Percentiles rank a stretch among this genome's conserved stretches.
Conservation (phyloP, 2,888 invertebrate species). For the Caenorhabditis auriculariae region DNA sequence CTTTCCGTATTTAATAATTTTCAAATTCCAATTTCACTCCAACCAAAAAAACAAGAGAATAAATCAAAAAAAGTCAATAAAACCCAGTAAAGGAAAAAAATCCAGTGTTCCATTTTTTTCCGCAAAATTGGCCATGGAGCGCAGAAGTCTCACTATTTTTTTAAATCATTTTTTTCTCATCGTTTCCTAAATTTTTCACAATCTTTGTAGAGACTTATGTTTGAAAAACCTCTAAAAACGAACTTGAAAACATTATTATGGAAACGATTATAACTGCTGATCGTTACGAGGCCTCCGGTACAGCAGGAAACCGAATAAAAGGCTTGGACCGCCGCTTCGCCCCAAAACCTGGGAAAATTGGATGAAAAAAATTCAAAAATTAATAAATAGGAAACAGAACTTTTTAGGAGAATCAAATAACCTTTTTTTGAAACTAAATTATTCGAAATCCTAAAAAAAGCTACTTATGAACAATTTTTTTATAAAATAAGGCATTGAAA, state of each 20-base stretch:
- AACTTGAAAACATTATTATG: slow-evolving; percentile 80
- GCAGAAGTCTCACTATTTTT: too few relatives aligned
- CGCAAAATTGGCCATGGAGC: too few relatives aligned
- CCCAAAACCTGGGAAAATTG: slow-evolving; percentile 74
- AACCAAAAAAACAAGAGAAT: background rate
- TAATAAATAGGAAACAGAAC: background rate
- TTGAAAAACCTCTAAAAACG: slow-evolving; percentile 66
- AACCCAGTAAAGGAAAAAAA: background rate
- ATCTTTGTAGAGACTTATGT: slow-evolving; percentile 67
- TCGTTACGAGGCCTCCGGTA: slow-evolving; percentile 83
- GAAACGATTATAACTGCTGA: slow-evolving; percentile 83
- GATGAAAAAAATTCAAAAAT: too few relatives aligned
- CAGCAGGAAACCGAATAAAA: slow-evolving; percentile 84
- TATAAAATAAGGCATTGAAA: too few relatives aligned
- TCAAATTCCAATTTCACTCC: background rate
- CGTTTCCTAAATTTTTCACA: background rate
- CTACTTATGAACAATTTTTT: too few relatives aligned
- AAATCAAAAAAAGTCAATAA: background rate
- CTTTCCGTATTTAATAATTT: background rate
- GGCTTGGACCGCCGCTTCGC: slow-evolving; percentile 82
- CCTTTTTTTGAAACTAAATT: background rate
- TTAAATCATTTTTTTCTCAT: too few relatives aligned
- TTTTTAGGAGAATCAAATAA: too few relatives aligned
- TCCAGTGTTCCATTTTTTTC: too few relatives aligned
- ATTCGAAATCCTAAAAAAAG: too few relatives aligned